Evolutionary conservation across 2,113 vertebrate species (phyloP), one percentile per base, ranked within the genome.

Genomic region (Hoplias malabaricus): DNA sequence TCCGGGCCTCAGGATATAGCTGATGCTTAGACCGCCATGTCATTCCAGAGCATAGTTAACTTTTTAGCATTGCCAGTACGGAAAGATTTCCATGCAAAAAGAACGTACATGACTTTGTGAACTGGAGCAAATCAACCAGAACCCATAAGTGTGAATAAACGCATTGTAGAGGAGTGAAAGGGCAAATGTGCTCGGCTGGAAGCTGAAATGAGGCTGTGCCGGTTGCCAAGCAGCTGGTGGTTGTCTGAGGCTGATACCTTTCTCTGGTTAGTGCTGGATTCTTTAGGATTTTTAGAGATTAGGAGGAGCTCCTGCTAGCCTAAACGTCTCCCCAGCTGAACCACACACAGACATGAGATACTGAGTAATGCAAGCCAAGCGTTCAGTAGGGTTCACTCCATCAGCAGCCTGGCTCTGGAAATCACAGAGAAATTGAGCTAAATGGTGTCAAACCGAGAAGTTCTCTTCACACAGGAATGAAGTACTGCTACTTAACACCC

Each of bases 201-300:
- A 48, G 3, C 19, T 16, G 53, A 56, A 76, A 62, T 25, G 27
- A 66, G 38, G 43, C 67, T 29, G 65, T 23, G 27, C 42, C 40
- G 43, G 46, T 66, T 71, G 73, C 79, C 79, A 70, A 65, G 69
- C 79, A 68, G 36, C 73, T 68, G 66, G n/a, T 46, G 48, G 42
- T n/a, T 76, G 73, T 71, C 67, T 70, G 67, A 76, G 53, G 62
- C 73, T 42, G 73, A 80, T 75, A 75, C 66, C n/a, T 75, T n/a
- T 50, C 13, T 16, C 73, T 76, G 48, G 10, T 59, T 65, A 69
- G 66, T 42, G 29, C 57, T 80, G 36, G 48, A 21, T 71, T 68
- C 73, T 56, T 56, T 10, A 29, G 38, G 57, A 46, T 56, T 54
- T 71, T 75, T 63, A 65, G 69, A 75, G 73, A 63, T 54, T 59